Evolutionary conservation across 2,888 invertebrate species (phyloP).

Genomic region (Ormia ochracea): DNA sequence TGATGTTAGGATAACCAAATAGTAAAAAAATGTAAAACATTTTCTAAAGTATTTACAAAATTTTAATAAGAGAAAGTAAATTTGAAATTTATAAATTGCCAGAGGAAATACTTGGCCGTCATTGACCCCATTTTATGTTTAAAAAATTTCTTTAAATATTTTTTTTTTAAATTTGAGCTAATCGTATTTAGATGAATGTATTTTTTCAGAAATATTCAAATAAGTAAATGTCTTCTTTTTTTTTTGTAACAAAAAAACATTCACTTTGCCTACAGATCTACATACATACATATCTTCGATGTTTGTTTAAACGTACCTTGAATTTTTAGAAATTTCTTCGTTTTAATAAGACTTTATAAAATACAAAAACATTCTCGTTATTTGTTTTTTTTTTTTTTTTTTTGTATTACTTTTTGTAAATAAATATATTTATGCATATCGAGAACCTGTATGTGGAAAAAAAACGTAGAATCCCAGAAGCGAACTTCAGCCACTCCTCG

Average conservation of each 20-base stretch:
- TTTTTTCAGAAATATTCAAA: not conserved
- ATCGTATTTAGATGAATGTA: not conserved
- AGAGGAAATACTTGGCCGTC: not conserved
- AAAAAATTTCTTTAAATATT: not conserved
- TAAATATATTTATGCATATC: too few species aligned
- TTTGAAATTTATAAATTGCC: conserved; percentile 23
- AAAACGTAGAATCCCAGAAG: too few species aligned
- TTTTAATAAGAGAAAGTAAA: conserved; percentile 53
- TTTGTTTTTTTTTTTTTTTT: too few species aligned
- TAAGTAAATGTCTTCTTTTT: not conserved
- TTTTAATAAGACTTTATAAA: too few species aligned
- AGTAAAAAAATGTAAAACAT: conserved; percentile 20
- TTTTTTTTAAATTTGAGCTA: not conserved
- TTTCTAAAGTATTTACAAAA: conserved; percentile 50
- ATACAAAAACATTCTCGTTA: too few species aligned
- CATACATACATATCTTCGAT: not conserved
- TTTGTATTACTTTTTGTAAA: too few species aligned
- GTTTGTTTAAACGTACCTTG: conserved; percentile 36
- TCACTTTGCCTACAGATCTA: conserved; percentile 16
- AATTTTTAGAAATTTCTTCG: conserved; percentile 20
- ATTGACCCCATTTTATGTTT: not conserved
- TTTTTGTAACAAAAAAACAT: not conserved
- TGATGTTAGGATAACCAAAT: conserved; percentile 45
- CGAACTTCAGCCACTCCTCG: too few species aligned
- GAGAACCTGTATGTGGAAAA: too few species aligned